Base-by-base conservation (phyloP, 64 coral and sea anemone genomes). In the Actinia equina region DNA sequence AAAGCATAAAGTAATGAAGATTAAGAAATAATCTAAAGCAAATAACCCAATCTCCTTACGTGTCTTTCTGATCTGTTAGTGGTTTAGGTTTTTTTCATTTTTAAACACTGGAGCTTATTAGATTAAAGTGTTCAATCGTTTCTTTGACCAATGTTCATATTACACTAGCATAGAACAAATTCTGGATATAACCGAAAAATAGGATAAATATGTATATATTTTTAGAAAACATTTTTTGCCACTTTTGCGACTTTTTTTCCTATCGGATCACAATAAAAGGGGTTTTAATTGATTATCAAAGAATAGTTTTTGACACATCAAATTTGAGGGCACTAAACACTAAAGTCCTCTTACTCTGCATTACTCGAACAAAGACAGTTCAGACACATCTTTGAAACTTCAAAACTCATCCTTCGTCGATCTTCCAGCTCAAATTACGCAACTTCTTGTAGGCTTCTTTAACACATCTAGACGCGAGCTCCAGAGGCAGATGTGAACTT, bases 291-390 rank as follows among this genome's bases (percentile, higher is more conserved):
- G 78, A 81, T 81, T 49, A 51, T 43, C 15, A 51, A 81, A 81
- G 78, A 81, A 81, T 81, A 45, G 78, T 81, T 49, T 81, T 81
- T 81, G 78, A 81, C 78, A 81, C 78, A 49, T 81, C 43, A 44
- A 81, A 81, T 81, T 81, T 81, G 78, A 81, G 78, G n/a, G 78
- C 78, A 44, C 78, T 81, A 81, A 81, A 74, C 69, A 74, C 69
- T 74, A 74, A 74, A 30, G 69, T 25, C 69, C 69, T 74, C 69
- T 74, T 74, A 74, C 69, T 74, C 69, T 41, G 69, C 69, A 74
- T 74, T 74, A 74, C 69, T 74, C 25, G n/a, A 25, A 74, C 69
- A 74, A 74, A 74, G 69, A 30, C 69, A 26, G n/a, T 74, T 14
- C 23, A 74, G 69, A 37, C 69, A 74, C 69, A 13, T 74, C 69